Evolutionary conservation across 1,140 invertebrate species (phyloP).

Genomic region (Nomia melanderi): DNA sequence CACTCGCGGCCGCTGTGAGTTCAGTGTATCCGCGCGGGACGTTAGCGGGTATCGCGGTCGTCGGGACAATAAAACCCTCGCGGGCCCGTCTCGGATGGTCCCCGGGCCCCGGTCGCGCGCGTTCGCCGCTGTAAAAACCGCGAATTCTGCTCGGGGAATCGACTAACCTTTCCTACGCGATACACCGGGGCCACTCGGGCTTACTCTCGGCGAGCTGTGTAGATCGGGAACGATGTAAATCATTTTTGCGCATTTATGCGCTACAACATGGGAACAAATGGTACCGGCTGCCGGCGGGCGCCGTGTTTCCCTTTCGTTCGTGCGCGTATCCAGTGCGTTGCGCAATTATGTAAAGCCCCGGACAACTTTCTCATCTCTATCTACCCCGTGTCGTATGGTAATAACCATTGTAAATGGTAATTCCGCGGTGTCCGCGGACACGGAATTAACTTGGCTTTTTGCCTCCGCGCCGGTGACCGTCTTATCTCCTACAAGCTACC

Average conservation of each 20-base stretch:
- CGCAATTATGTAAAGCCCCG: constrained; percentile 34
- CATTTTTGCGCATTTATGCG: constrained; percentile 34
- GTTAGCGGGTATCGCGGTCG: too few species aligned
- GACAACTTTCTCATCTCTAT: constrained; percentile 43
- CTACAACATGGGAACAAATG: constrained; percentile 41
- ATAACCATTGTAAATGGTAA: constrained; percentile 43
- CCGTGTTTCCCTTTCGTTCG: constrained; percentile 11
- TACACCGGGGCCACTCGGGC: too few species aligned
- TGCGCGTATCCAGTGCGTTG: constrained; percentile 19
- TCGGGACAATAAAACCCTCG: too few species aligned
- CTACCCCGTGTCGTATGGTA: constrained; percentile 22
- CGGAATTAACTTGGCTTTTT: neutral
- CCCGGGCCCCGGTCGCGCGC: too few species aligned
- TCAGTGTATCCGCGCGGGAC: too few species aligned
- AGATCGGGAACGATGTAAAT: constrained; percentile 37
- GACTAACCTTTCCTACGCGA: too few species aligned
- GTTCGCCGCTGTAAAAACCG: too few species aligned
- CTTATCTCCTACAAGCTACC: neutral
- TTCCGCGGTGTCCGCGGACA: constrained; percentile 13
- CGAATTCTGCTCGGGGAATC: too few species aligned
- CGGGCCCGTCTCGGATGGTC: too few species aligned
- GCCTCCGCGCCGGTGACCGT: neutral
- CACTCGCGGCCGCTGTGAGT: too few species aligned
- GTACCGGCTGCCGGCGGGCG: neutral
- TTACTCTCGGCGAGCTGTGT: neutral